A percentile compares a stretch with the other conserved stretches of the same genome.
Conservation (phyloP, 1,140 invertebrate genomes). For the Temnothorax curvispinosus region DNA sequence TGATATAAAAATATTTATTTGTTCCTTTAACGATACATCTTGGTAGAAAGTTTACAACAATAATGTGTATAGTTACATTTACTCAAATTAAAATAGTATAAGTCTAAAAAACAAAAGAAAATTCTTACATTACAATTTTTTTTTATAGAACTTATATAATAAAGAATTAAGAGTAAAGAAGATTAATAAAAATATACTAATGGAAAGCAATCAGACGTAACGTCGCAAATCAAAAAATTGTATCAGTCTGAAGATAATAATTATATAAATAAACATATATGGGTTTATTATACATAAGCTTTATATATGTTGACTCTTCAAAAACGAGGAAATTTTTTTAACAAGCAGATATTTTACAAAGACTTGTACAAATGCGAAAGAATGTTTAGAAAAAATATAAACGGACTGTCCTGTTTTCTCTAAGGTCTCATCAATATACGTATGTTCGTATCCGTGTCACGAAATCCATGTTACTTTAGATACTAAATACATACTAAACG, state of each 20-base stretch:
- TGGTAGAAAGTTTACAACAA: background rate
- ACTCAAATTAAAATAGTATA: background rate
- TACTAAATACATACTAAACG: slow-evolving; percentile 33
- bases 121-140: background rate
- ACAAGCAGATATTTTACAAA: background rate
- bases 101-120: slow-evolving; percentile 8
- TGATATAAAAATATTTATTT: background rate
- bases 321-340: background rate
- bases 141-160: background rate
- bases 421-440: slow-evolving; percentile 30
- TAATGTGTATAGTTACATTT: background rate
- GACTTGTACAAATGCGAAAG: background rate
- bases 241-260: background rate
- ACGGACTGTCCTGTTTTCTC: slow-evolving; percentile 9
- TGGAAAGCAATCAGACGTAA: background rate
- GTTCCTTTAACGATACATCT: background rate
- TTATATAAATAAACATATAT: background rate
- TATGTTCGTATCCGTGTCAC: background rate
- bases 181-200: background rate
- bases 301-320: background rate
- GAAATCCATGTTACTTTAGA: background rate
- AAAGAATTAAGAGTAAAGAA: slow-evolving; percentile 1
- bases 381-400: slow-evolving; percentile 21
- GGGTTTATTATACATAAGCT: background rate
- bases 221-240: background rate